Conservation (phyloP, 2,113 vertebrate genomes). For the Chionis minor region DNA sequence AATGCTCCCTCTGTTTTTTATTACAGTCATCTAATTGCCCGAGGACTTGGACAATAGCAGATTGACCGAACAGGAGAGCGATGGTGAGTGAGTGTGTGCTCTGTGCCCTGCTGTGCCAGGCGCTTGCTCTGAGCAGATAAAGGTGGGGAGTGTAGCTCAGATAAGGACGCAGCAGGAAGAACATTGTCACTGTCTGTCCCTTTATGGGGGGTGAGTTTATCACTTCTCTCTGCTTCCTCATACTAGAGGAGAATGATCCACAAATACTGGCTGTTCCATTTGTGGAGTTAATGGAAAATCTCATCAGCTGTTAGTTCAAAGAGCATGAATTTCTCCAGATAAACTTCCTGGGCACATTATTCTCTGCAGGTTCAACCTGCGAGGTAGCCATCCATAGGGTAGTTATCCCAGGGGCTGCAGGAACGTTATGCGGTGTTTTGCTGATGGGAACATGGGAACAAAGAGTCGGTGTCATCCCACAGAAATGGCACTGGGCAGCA, state of each 20-base stretch:
- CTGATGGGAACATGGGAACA: neutral
- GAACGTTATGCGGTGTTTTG: neutral
- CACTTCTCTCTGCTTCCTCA: neutral
- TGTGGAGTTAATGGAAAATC: neutral
- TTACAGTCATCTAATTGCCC: slow-evolving; percentile 35
- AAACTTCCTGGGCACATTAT: neutral
- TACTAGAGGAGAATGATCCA: neutral
- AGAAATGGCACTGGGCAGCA: neutral
- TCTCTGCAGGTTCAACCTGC: neutral
- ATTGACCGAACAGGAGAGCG: neutral
- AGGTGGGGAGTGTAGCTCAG: neutral
- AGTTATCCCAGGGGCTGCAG: neutral
- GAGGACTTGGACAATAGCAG: neutral
- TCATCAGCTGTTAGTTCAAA: neutral
- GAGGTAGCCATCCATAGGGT: neutral
- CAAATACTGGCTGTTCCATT: neutral
- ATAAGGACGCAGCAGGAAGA: slow-evolving; percentile 3
- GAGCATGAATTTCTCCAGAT: neutral
- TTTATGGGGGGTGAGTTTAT: neutral
- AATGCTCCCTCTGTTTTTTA: neutral
- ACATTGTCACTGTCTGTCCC: neutral
- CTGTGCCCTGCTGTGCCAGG: neutral
- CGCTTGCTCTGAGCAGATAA: neutral
- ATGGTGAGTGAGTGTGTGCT: slow-evolving; percentile 57
- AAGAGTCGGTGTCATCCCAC: neutral